Base-by-base conservation (phyloP, 2,113 vertebrate species). In the Pteropus alecto region DNA sequence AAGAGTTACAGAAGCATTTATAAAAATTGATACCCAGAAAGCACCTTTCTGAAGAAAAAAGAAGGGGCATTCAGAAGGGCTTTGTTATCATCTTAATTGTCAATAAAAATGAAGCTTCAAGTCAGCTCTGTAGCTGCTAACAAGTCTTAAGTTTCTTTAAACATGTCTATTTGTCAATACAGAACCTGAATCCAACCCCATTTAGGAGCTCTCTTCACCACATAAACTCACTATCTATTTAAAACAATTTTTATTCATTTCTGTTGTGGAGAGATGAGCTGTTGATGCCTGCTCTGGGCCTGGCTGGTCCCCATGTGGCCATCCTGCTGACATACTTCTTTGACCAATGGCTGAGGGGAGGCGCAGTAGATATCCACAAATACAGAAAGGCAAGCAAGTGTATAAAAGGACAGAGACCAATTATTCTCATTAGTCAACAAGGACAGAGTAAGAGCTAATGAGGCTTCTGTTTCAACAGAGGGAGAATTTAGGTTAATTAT, bases 341-440 rank as follows among this genome's bases (percentile, higher is more conserved):
- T 98, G 95, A 97, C 96, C 97, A 98, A 92, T 16, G 33, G 61
- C 84, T 78, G 61, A 70, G 63, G 30, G 56, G 48, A 85, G 26
- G n/a, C 68, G 68, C 56, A 68, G 81, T 7, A 24, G 54, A 95
- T 58, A 88, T 63, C 63, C 92, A 96, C 96, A 95, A 91, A 92
- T 93, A 96, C 70, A 93, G 94, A 95, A 94, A 81, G 96, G 81
- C 1, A 1, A 81, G 83, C 86, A 1, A 81, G 83, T 88, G 92
- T 90, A 97, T 96, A 87, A 93, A 97, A 97, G 94, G 94, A 97
- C 76, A 84, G 93, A 97, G 91, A 97, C 82, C 96, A 97, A 96
- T 98, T 97, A 98, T 95, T 97, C 97, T 98, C 96, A 98, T 97
- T 98, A 97, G 94, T 95, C 98, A 97, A 98, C 97, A 98, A 98